Conservation (phyloP, 2,113 vertebrate genomes). For the Strigops habroptila region DNA sequence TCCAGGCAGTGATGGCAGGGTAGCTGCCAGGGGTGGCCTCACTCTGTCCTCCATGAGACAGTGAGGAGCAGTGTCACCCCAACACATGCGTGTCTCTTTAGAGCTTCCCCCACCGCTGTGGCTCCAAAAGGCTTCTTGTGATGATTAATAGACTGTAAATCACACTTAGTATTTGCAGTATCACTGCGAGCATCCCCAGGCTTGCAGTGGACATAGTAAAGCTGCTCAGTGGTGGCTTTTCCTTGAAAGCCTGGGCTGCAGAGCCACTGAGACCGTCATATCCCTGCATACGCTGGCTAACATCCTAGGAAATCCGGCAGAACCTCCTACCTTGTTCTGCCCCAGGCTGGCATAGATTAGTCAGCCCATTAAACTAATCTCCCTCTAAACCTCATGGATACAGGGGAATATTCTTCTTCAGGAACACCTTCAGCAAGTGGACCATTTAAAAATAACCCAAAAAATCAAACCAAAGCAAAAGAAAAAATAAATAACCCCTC, state of each 20-base stretch:
- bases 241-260: not conserved
- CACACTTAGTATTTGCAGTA: not conserved
- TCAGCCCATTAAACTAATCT: not conserved
- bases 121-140: not conserved
- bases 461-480: not conserved
- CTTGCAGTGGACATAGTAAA: not conserved
- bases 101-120: accelerated
- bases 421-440: not conserved
- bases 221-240: not conserved
- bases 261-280: not conserved
- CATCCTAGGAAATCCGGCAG: not conserved
- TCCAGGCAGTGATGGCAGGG: not conserved
- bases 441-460: not conserved
- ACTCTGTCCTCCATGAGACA: not conserved
- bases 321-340: not conserved
- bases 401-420: not conserved
- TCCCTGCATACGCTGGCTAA: not conserved
- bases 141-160: not conserved
- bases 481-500: accelerated
- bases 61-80: not conserved
- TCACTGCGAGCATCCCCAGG: not conserved
- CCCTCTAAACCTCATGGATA: not conserved
- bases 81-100: accelerated
- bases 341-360: accelerated
- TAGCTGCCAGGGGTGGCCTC: not conserved